Percentiles rank a stretch among this genome's conserved stretches.
Conservation (phyloP, 2,888 invertebrate genomes). For the Coenonympha glycerion region DNA sequence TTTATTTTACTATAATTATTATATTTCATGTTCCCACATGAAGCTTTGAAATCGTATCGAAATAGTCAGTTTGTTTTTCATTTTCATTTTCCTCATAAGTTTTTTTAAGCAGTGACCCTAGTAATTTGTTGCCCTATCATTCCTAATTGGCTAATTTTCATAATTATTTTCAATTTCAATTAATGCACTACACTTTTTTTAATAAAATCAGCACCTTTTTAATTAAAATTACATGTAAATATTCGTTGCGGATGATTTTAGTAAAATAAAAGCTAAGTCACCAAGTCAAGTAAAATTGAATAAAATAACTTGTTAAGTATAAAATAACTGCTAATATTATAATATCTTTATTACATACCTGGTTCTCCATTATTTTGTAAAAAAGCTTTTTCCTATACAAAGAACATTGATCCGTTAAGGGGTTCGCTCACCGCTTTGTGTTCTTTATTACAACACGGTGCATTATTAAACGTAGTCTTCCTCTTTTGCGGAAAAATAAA, state of each 20-base stretch:
- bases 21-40: background rate
- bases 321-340: background rate
- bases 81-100: background rate
- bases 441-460: conserved; percentile 65
- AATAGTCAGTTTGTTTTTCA: conserved; percentile 12
- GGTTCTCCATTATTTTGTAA: conserved; percentile 7
- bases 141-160: no score
- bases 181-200: no score
- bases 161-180: no score
- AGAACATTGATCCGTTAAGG: conserved; percentile 24
- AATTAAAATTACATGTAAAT: no score
- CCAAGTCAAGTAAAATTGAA: no score
- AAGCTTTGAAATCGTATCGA: background rate
- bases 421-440: conserved; percentile 51
- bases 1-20: background rate
- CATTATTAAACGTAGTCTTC: conserved; percentile 65
- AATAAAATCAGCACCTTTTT: no score
- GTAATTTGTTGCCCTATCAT: no score
- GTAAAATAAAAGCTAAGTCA: no score
- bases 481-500: conserved; percentile 34
- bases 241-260: no score
- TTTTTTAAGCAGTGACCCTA: background rate
- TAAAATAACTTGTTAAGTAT: no score
- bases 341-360: background rate
- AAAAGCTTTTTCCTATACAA: conserved; percentile 18